phyloP scores from a whole-genome alignment of 2,113 vertebrate genomes.

The Triplophysa siluroides region DNA sequence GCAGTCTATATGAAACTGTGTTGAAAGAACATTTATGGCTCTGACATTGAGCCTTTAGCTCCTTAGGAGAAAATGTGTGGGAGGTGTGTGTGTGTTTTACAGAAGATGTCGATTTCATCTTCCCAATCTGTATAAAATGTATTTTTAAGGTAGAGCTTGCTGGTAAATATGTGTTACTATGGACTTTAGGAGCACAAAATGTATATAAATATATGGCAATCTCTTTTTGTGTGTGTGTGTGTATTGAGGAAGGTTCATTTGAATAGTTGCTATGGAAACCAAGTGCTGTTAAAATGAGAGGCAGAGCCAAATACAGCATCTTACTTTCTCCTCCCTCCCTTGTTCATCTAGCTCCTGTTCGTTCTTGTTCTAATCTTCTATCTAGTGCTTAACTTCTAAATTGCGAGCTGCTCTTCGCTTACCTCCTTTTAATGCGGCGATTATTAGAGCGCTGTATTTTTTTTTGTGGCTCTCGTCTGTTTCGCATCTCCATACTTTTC shows the following conservation, averaged over 20 bases:
- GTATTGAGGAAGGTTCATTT: constrained; percentile 68
- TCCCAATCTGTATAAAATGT: neutral
- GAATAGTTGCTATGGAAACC: constrained; percentile 80
- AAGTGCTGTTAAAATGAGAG: constrained; percentile 65
- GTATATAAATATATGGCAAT: constrained; percentile 27
- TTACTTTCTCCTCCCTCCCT: constrained; percentile 54
- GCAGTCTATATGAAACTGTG: neutral
- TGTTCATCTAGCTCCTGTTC: constrained; percentile 48
- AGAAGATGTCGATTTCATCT: neutral
- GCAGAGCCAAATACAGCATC: constrained; percentile 56
- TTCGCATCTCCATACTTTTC: constrained; percentile 23
- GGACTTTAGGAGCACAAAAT: constrained; percentile 35
- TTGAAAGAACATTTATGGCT: neutral
- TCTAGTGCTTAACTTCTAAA: constrained; percentile 23
- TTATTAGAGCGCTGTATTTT: constrained; percentile 62
- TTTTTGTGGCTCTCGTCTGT: neutral
- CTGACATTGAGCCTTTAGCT: constrained; percentile 25
- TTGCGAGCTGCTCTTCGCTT: constrained; percentile 12
- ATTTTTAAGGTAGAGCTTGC: constrained; percentile 1
- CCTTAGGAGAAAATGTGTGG: constrained; percentile 31
- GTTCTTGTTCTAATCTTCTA: constrained; percentile 20
- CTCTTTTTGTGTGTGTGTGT: constrained; percentile 41
- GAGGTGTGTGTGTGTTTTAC: constrained; percentile 25
- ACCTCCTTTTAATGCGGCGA: constrained; percentile 53
- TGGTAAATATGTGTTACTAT: constrained; percentile 37